phyloP scores from a whole-genome alignment of 2,888 invertebrate species.

The Boloria selene region DNA sequence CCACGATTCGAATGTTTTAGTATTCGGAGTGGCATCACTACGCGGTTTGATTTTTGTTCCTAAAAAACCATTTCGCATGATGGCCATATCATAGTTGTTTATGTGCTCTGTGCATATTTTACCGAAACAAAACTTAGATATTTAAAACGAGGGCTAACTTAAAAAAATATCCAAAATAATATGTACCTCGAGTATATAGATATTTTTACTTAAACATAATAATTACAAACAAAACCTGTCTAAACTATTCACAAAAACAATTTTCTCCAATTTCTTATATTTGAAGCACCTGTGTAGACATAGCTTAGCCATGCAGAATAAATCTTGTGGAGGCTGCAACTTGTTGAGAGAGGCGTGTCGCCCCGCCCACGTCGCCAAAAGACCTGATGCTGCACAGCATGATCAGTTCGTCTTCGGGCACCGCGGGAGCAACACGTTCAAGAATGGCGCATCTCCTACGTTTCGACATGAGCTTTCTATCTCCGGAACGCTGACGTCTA shows the following conservation, averaged over 20 bases:
- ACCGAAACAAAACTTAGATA: too few relatives aligned
- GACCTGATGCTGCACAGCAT: conserved; percentile 36
- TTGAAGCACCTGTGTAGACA: conserved; percentile 20
- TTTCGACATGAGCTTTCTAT: conserved; percentile 75
- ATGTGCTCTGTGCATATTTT: too few relatives aligned
- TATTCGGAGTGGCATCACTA: too few relatives aligned
- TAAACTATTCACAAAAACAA: background rate
- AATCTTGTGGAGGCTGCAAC: conserved; percentile 45
- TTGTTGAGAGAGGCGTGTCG: conserved; percentile 72
- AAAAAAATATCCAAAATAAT: too few relatives aligned
- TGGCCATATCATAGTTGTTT: too few relatives aligned
- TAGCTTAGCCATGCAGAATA: conserved; percentile 24
- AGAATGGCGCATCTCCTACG: conserved; percentile 71
- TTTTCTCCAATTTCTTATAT: background rate
- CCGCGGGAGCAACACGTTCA: conserved; percentile 43
- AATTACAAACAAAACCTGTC: background rate
- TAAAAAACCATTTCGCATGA: too few relatives aligned
- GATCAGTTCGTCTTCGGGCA: conserved; percentile 41
- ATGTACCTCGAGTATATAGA: too few relatives aligned
- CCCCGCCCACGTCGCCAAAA: conserved; percentile 47
- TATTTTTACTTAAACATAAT: too few relatives aligned
- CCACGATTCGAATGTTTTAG: too few relatives aligned
- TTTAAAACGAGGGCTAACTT: too few relatives aligned
- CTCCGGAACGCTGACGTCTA: conserved; percentile 82
- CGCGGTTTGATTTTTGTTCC: too few relatives aligned